These are phyloP conservation scores for Malacoraja senta DNA, from an alignment of 2,797 vertebrate species.

Conservation along the genomic window DNA sequence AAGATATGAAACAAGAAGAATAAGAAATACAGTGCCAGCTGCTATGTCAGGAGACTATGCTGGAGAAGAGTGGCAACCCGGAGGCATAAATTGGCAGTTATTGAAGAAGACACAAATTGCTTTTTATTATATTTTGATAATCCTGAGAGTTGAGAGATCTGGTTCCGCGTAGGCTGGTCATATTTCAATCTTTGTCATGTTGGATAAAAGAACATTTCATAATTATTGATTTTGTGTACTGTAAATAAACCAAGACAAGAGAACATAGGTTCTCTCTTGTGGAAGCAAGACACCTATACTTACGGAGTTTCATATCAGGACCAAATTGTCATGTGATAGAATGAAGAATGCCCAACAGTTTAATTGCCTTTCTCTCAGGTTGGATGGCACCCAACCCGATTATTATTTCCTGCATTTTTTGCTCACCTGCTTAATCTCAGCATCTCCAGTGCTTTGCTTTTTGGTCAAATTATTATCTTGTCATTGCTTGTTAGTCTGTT, in stretches of 20 bases:
- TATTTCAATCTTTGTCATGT: not conserved
- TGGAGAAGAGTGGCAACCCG: not conserved
- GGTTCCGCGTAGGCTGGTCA: not conserved
- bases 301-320: not conserved
- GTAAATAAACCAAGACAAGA: not conserved
- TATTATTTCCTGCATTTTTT: too few species aligned
- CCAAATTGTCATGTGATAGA: not conserved
- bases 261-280: not conserved
- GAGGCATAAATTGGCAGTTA: not conserved
- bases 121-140: slow-evolving; percentile 13
- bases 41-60: not conserved
- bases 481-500: not conserved
- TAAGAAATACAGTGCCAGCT: not conserved
- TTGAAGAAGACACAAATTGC: not conserved
- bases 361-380: too few species aligned
- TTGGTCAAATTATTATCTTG: not conserved
- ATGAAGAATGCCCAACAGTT: too few species aligned
- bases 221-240: not conserved
- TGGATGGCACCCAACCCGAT: too few species aligned
- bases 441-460: too few species aligned
- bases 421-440: too few species aligned
- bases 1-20: not conserved
- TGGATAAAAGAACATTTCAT: not conserved
- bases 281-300: not conserved
- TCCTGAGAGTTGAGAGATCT: not conserved